A percentile compares a stretch with the other conserved stretches of the same genome.
These are phyloP conservation scores for Idaea biselata DNA, from an alignment of 2,888 invertebrate species.

Conservation along the genomic window DNA sequence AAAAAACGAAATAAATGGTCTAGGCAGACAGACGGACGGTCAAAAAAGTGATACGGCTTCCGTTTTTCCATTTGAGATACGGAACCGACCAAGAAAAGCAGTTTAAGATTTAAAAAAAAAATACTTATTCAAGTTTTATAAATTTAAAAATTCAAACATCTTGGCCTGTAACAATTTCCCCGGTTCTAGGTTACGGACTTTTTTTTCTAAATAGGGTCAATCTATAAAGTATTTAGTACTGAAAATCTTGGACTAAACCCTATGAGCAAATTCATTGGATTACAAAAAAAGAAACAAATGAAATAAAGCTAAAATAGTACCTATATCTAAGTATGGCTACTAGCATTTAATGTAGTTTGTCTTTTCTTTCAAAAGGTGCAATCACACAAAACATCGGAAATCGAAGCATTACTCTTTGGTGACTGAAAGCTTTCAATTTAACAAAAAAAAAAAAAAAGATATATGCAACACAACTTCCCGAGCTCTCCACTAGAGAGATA, in stretches of 20 bases:
- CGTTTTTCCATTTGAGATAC: no score
- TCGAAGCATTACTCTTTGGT: conserved; percentile 55
- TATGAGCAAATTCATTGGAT: background rate
- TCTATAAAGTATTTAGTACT: no score
- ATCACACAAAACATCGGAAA: conserved; percentile 38
- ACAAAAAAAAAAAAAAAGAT: conserved; percentile 40
- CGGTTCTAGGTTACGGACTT: no score
- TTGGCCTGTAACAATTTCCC: no score
- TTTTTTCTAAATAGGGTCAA: no score
- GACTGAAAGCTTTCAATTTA: conserved; percentile 61
- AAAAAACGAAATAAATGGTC: no score
- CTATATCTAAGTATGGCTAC: background rate
- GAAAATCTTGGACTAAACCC: background rate
- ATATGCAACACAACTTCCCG: conserved; percentile 67
- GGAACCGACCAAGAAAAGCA: no score
- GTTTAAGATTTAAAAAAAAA: no score
- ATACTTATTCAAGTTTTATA: no score
- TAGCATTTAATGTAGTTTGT: conserved; percentile 8
- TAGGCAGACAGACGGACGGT: no score
- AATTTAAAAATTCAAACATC: no score
- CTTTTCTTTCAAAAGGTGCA: conserved; percentile 38
- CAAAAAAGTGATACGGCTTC: no score
- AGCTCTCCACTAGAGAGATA: conserved; percentile 80
- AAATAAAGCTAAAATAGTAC: conserved; percentile 7
- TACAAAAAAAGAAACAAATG: background rate